Evolutionary conservation across 2,113 vertebrate species (phyloP), one percentile per base, ranked within the genome.

Genomic region (Epinephelus fuscoguttatus): DNA sequence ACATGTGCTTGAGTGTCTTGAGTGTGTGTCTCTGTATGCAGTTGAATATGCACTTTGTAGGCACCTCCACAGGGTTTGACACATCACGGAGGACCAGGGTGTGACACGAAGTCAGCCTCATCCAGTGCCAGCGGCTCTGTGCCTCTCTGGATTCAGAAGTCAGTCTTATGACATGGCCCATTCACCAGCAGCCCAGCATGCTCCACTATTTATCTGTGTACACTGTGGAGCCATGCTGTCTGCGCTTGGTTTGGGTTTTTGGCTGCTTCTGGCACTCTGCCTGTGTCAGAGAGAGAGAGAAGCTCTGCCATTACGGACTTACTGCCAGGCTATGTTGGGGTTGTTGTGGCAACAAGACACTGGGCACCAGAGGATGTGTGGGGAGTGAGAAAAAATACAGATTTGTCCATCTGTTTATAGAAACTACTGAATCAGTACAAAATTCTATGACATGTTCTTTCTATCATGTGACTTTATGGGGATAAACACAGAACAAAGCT

Each of bases 171-270:
- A 84, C 82, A 87, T 23, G 85, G 86, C 56, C 87, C 84, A 88
- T 90, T 92, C 88, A 84, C 37, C 84, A 87, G 82, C 86, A 78
- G 60, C 80, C 27, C 86, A 89, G 81, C 81, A 59, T 81, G 83
- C 80, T 82, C 55, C 74, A 61, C 78, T 91, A 73, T 91, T 90
- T 84, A 88, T 91, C 85, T 87, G 88, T 86, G 69, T 75, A 52
- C 11, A 40, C 86, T 61, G 0, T 25, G 97, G 96, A 94, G 96
- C 81, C 93, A 87, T 88, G 95, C 96, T 86, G 96, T 95, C 0
- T 96, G 96, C 11, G 95, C 94, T 0, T 95, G 73, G 56, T 81
- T 70, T 81, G 73, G 68, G 53, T 84, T 86, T 85, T 84, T 76
- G 76, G 78, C 75, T 80, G 72, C 69, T 90, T 60, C 78, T 91